phyloP scores from a whole-genome alignment of 2,797 vertebrate species.

The Lepus oiostolus region DNA sequence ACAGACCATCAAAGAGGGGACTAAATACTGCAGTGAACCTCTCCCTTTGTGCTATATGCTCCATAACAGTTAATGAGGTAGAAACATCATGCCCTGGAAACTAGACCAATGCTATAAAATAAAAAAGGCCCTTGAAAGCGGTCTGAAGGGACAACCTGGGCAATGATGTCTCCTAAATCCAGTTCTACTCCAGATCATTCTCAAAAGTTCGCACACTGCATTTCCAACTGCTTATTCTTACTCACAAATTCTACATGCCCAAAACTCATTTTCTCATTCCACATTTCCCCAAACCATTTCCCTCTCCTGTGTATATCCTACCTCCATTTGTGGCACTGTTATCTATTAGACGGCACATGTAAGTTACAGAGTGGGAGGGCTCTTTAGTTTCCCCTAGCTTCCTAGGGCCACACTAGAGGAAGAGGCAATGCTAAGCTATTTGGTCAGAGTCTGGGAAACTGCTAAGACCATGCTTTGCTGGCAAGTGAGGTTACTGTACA shows the following conservation, averaged over 20 bases:
- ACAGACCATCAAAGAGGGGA: conserved; percentile 45
- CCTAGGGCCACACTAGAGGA: not conserved
- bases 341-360: not conserved
- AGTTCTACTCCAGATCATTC: not conserved
- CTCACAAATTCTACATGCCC: not conserved
- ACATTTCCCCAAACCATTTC: not conserved
- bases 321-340: not conserved
- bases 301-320: not conserved
- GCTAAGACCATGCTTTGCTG: not conserved
- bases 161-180: not conserved
- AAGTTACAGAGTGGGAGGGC: not conserved
- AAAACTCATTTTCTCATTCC: not conserved
- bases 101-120: conserved; percentile 34
- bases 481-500: not conserved
- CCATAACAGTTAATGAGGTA: conserved; percentile 59
- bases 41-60: conserved; percentile 22
- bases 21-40: conserved; percentile 26
- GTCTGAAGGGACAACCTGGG: not conserved
- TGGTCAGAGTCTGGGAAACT: not conserved
- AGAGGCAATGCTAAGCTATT: not conserved
- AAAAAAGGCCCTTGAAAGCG: conserved; percentile 64
- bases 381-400: not conserved
- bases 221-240: not conserved
- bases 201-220: conserved; percentile 19
- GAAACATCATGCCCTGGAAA: conserved; percentile 52